Base-by-base conservation (phyloP, 2,888 invertebrate species). In the Xylophagus ater region DNA sequence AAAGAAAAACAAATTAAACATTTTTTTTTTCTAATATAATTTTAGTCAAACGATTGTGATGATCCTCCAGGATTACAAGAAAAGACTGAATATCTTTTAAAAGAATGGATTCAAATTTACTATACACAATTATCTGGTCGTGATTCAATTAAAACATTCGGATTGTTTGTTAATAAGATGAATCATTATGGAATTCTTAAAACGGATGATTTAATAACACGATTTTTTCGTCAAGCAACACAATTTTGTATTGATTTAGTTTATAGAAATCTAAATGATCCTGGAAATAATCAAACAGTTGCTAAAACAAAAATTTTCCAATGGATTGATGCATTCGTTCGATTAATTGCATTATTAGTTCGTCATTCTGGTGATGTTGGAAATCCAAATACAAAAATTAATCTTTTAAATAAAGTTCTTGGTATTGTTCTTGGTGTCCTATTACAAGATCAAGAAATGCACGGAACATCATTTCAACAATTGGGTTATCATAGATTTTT, bases 401-500 rank as follows among this genome's bases (percentile, higher is more conserved):
- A 96, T 67, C 70, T 98, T 26, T 67, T 98, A 38, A 97, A 96
- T 62, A 98, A 98, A 79, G 60, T 80, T 36, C 70, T 96, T 47
- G 94, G 94, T 18, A 93, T 98, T 51, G 87, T 98, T 4, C 87
- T 94, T 5, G 94, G 94, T 2, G 93, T 96, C 40, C 68, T 98
- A 43, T 69, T 96, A 38, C 92, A 93, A 66, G 98, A 99, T 61
- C 97, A 97, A 53, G 97, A 98, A 49, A 78, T 86, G 47, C 81
- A 89, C 33, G 77, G 80, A 41, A 73, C 78, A 1, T 53, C 55
- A 21, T 98, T 98, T 69, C 94, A 97, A 58, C 96, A 97, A 65
- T 69, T 98, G 55, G 96, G 98, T 2, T 99, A 97, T 66, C 96
- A 98, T 61, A 77, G 98, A 34, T 83, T 98, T 47, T 82, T 98